Evolutionary conservation across 2,113 vertebrate species (phyloP), one percentile per base, ranked within the genome.

Genomic region (Bothrops jararaca): DNA sequence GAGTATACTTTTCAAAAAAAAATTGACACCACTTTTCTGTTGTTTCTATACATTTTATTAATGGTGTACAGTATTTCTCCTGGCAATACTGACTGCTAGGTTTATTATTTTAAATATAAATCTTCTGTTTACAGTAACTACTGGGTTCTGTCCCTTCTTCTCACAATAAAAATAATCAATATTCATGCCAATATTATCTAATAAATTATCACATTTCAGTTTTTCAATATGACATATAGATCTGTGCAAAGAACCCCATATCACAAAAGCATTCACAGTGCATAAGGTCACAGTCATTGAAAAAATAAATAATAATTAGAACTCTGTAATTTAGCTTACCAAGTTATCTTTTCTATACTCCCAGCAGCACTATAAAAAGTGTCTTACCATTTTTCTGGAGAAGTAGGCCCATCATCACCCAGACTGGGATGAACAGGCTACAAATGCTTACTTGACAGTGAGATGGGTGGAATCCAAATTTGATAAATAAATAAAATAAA

Each of bases 251-350:
- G 98, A 97, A 98, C 98, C 98, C 97, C 97, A 97, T 98, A 94
- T 98, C 98, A 99, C 98, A 98, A 98, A 89, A 98, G 98, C 98
- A 98, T 98, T 99, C 99, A 99, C 99, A 99, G 99, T 99, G 99
- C 98, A 98, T 98, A 98, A 98, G 98, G 99, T 99, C 98, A 98
- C 98, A 98, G 98, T 99, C 97, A 97, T 97, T 98, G 98, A 97
- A 98, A 98, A 97, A 97, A 98, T 98, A 98, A 98, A 97, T 97
- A 97, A 97, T 97, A 96, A 97, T 97, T 96, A 96, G 95, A 96
- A 96, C 96, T 96, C 94, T 97, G 96, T 96, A 86, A 97, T 97
- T 97, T 97, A 97, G 93, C 96, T 97, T 97, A 96, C 95, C 97
- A 96, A 94, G 95, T 94, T 95, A 90, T 96, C 91, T 95, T 96